These are phyloP conservation scores for Tachypleus tridentatus DNA, from an alignment of 1,140 invertebrate genomes.

Conservation along the genomic window DNA sequence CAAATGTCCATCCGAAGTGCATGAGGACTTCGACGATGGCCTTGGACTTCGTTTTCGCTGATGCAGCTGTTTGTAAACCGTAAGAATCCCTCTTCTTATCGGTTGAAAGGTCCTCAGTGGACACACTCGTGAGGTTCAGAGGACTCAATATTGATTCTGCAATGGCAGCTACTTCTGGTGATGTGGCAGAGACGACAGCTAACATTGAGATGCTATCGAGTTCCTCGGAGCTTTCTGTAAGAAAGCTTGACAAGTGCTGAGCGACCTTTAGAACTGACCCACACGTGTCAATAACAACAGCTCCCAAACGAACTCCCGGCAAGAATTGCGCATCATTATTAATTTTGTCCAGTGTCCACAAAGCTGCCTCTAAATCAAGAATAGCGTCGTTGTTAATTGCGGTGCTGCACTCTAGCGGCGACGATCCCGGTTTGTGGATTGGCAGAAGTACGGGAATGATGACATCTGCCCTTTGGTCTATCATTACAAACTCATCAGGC, in stretches of 20 bases:
- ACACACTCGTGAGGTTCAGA: conserved; percentile 23
- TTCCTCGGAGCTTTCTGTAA: conserved; percentile 8
- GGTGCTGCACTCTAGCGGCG: conserved; percentile 20
- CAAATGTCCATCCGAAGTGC: conserved; percentile 33
- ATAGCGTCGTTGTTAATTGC: conserved; percentile 27
- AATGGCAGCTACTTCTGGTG: conserved; percentile 15
- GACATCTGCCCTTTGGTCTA: conserved; percentile 16
- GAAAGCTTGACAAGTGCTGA: conserved; percentile 11
- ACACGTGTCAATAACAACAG: conserved; percentile 29
- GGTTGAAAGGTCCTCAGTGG: conserved; percentile 15
- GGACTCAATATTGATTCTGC: conserved; percentile 19
- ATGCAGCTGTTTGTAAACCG: conserved; percentile 19
- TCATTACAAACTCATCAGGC: background rate
- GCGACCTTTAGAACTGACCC: conserved; percentile 23
- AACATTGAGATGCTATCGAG: conserved; percentile 9
- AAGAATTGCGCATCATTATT: conserved; percentile 30
- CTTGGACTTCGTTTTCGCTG: conserved; percentile 22
- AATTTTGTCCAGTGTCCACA: conserved; percentile 37
- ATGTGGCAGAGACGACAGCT: conserved; percentile 9
- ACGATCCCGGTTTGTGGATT: conserved; percentile 26
- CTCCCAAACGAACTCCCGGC: conserved; percentile 24
- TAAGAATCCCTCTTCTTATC: conserved; percentile 3
- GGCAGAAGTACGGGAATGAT: conserved; percentile 28
- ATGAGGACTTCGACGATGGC: conserved; percentile 30
- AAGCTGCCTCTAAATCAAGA: conserved; percentile 37